phyloP scores from a whole-genome alignment of 2,113 vertebrate species.

The Halcyon senegalensis region DNA sequence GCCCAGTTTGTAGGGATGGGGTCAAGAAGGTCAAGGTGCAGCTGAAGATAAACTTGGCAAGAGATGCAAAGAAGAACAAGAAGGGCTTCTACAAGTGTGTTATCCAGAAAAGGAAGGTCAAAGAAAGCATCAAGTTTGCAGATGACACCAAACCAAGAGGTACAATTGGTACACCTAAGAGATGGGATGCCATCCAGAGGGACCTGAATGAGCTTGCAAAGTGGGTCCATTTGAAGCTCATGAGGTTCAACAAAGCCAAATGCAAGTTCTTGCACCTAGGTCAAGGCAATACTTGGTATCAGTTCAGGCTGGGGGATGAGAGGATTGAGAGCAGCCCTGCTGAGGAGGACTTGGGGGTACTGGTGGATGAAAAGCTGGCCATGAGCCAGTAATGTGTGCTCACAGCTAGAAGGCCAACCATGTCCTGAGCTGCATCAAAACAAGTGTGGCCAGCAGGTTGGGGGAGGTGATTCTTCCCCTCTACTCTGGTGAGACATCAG shows the following conservation, averaged over 20 bases:
- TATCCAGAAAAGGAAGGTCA: neutral
- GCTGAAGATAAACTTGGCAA: neutral
- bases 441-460: neutral
- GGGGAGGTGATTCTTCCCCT: neutral
- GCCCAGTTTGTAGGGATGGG: neutral
- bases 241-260: too few species aligned
- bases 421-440: neutral
- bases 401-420: neutral
- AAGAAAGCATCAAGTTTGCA: neutral
- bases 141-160: neutral
- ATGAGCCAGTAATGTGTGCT: neutral
- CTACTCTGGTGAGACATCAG: neutral
- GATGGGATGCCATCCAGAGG: too few species aligned
- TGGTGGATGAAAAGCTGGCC: neutral
- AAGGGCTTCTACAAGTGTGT: neutral
- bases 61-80: neutral
- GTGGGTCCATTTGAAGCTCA: too few species aligned
- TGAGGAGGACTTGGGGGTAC: neutral
- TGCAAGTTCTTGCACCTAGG: too few species aligned
- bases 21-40: neutral
- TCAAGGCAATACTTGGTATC: too few species aligned
- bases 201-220: too few species aligned
- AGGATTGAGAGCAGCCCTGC: neutral
- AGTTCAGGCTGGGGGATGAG: neutral
- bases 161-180: neutral